Evolutionary conservation across 2,113 vertebrate species (phyloP), one percentile per base, ranked within the genome.

Genomic region (Tetrax tetrax): DNA sequence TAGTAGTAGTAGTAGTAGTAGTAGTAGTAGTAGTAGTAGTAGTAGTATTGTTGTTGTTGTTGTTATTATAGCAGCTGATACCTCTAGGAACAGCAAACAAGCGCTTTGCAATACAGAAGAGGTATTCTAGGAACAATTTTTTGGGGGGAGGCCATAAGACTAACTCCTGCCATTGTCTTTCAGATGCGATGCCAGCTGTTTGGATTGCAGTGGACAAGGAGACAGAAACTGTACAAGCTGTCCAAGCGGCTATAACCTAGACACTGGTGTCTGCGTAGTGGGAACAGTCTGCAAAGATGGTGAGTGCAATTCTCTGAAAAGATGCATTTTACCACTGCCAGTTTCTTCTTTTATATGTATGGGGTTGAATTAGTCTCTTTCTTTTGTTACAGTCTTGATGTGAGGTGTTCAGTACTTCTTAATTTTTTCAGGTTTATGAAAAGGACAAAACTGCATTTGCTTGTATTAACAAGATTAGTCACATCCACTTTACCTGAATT

Each of bases 211-310:
- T 90, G 99, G 99, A 25, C 98, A 99, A 2, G 99, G 99, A 51
- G 99, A 99, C 57, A 98, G 98, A 95, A 99, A 99, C 98, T 99
- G 99, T 95, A 99, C 99, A 6, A 98, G 98, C 97, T 99, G 99
- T 90, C 98, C 98, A 85, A 99, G 96, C 25, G 99, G 99, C 65
- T 99, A 99, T 93, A 99, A 99, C 95, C 97, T 99, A 95, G 99
- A 99, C 97, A 97, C 97, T 33, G 99, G 99, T 87, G 96, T 98
- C 90, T 99, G 99, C 91, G 97, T 99, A 63, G 97, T 99, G 96
- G 99, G 99, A 98, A 99, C 99, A 78, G 98, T 99, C 96, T 99
- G 99, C 98, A 99, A 99, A 98, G 99, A 99, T 98, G 99, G 99
- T 99, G 98, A 99, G 99, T 99, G 95, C n/a, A 80, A 6, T 33